phyloP scores from a whole-genome alignment of 2,888 invertebrate species.

The Campoletis raptor region DNA sequence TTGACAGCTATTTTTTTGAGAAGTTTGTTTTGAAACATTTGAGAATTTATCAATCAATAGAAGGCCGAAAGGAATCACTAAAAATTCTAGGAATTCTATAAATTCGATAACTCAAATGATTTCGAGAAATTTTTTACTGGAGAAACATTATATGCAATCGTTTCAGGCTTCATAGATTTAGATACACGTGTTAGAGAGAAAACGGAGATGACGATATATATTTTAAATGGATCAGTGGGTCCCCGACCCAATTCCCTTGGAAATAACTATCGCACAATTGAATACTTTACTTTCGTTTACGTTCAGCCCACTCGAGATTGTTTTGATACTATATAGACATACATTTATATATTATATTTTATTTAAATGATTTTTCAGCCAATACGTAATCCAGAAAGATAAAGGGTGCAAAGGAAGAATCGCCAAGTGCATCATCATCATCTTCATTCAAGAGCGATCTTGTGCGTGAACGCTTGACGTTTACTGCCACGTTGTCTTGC shows the following conservation, averaged over 20 bases:
- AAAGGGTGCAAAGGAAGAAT: slow-evolving; percentile 48
- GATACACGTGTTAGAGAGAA: background rate
- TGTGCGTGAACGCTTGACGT: slow-evolving; percentile 38
- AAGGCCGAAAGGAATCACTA: background rate
- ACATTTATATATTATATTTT: slow-evolving; percentile 8
- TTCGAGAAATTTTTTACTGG: background rate
- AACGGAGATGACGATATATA: background rate
- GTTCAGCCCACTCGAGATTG: slow-evolving; percentile 56
- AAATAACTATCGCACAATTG: slow-evolving; percentile 60
- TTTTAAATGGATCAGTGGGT: slow-evolving; percentile 67
- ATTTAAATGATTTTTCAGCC: slow-evolving; percentile 17
- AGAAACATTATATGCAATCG: slow-evolving; percentile 17
- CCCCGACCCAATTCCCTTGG: slow-evolving; percentile 59
- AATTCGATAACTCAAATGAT: background rate
- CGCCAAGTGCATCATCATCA: slow-evolving; percentile 38
- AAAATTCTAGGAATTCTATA: background rate
- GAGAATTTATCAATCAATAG: background rate
- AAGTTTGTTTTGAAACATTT: too few species aligned
- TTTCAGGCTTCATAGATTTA: slow-evolving; percentile 31
- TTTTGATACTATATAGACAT: slow-evolving; percentile 41
- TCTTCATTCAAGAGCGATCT: slow-evolving; percentile 11
- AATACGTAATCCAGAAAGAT: slow-evolving; percentile 17
- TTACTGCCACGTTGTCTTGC: slow-evolving; percentile 57
- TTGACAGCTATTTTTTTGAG: too few species aligned
- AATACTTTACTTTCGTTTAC: slow-evolving; percentile 58